These are phyloP conservation scores for Cygnus olor DNA, from an alignment of 2,797 vertebrate genomes.

Conservation along the genomic window DNA sequence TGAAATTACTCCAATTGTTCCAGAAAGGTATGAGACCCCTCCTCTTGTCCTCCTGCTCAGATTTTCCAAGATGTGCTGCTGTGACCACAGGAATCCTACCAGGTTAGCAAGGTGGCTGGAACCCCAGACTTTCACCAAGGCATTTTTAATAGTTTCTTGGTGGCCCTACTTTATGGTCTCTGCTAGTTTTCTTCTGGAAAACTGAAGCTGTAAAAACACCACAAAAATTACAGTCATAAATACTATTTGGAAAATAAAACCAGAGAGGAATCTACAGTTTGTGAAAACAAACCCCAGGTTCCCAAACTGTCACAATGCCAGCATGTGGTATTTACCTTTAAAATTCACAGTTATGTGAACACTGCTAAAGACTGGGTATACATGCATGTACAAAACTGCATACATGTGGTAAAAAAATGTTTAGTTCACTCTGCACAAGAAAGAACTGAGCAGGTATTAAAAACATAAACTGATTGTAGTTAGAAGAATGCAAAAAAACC, in stretches of 20 bases:
- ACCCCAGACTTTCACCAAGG: background rate
- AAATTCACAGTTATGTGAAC: background rate
- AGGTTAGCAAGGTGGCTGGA: background rate
- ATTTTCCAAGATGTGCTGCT: background rate
- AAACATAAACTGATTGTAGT: background rate
- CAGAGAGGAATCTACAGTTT: background rate
- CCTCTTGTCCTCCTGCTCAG: background rate
- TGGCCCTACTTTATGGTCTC: background rate
- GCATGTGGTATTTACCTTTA: background rate
- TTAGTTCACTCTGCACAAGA: background rate
- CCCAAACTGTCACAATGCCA: background rate
- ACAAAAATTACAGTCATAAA: background rate
- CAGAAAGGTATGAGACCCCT: background rate
- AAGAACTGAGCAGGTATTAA: background rate
- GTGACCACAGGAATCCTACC: background rate
- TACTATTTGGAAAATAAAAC: background rate
- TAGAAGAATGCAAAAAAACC: background rate
- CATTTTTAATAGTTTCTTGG: background rate
- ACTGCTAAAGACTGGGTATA: background rate
- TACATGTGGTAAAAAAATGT: accelerated
- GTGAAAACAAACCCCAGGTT: background rate
- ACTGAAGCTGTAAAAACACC: background rate
- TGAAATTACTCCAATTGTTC: background rate
- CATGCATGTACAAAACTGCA: background rate
- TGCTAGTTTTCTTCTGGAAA: background rate